phyloP scores from a whole-genome alignment of 2,888 invertebrate genomes.

The Arctia plantaginis region DNA sequence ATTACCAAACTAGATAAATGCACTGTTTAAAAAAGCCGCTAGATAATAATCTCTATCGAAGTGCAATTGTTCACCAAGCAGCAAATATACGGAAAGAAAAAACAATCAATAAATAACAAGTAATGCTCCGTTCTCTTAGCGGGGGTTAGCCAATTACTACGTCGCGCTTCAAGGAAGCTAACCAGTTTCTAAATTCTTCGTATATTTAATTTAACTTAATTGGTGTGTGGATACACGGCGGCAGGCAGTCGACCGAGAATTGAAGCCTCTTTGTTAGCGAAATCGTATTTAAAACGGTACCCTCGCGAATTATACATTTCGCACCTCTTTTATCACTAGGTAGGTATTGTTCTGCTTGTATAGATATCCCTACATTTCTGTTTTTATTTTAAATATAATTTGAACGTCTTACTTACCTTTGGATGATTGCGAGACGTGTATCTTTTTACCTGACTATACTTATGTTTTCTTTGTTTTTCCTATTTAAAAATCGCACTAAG shows the following conservation, averaged over 20 bases:
- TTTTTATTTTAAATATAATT: conserved; percentile 16
- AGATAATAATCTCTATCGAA: conserved; percentile 57
- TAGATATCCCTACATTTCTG: conserved; percentile 26
- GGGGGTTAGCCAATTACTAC: conserved; percentile 83
- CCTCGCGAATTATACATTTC: conserved; percentile 65
- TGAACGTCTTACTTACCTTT: too few species aligned
- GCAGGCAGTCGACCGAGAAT: conserved; percentile 83
- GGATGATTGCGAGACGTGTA: too few species aligned
- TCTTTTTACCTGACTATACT: too few species aligned
- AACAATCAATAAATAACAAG: conserved; percentile 78
- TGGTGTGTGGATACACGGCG: conserved; percentile 80
- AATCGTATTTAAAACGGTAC: conserved; percentile 77
- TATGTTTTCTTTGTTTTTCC: not conserved
- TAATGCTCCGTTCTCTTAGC: conserved; percentile 78
- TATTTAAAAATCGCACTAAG: not conserved
- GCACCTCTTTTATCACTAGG: conserved; percentile 60
- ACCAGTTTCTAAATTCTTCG: conserved; percentile 86
- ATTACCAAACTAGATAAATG: conserved; percentile 29
- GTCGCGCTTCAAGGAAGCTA: conserved; percentile 86
- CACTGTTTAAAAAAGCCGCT: conserved; percentile 42
- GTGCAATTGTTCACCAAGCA: conserved; percentile 61
- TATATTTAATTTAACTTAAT: conserved; percentile 86
- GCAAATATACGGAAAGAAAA: conserved; percentile 57
- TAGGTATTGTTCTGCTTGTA: conserved; percentile 49
- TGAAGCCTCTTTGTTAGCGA: conserved; percentile 80